Evolutionary conservation across 53 echinoderm and acorn worm species (phyloP), one percentile per base, ranked within the genome.

Genomic region (Patiria pectinifera): DNA sequence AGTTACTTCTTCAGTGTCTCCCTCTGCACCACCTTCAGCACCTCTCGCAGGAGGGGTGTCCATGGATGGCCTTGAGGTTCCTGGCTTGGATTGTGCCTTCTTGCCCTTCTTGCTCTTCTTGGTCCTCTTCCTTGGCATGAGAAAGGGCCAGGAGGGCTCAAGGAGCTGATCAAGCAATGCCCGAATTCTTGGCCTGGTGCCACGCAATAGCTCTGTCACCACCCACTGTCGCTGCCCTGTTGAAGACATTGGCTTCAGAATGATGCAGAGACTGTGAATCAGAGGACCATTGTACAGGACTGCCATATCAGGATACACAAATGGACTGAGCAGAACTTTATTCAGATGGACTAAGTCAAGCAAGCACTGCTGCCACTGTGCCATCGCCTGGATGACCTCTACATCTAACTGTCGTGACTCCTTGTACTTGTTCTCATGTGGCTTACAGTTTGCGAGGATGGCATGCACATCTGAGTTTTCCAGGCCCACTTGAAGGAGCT

Each of bases 281-380:
- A 94, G 76, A 9, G 93, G 89, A 46, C 97, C 97, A 84, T 92
- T 94, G 93, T 93, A 97, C 79, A 96, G 76, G 62, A 95, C 72
- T 4, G 94, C 86, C 76, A 94, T 76, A 76, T 96, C 95, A 66
- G 87, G 92, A 11, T 83, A 76, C 0, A 89, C 93, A 70, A 93
- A 90, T 15, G 95, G 95, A 13, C 63, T 21, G 21, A 89, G 92
- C 4, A 97, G 95, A 19, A 94, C 78, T 6, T 86, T 87, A 76
- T 95, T 97, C 49, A 97, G n/a, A n/a, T n/a, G n/a, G n/a, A n/a
- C n/a, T n/a, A n/a, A n/a, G n/a, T n/a, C n/a, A n/a, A n/a, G n/a
- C n/a, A n/a, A n/a, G n/a, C n/a, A n/a, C n/a, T n/a, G n/a, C n/a
- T n/a, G n/a, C n/a, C n/a, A n/a, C n/a, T 97, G 97, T 14, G 97